Conservation (phyloP, 1,140 invertebrate species). For the Oscheius sp. region DNA sequence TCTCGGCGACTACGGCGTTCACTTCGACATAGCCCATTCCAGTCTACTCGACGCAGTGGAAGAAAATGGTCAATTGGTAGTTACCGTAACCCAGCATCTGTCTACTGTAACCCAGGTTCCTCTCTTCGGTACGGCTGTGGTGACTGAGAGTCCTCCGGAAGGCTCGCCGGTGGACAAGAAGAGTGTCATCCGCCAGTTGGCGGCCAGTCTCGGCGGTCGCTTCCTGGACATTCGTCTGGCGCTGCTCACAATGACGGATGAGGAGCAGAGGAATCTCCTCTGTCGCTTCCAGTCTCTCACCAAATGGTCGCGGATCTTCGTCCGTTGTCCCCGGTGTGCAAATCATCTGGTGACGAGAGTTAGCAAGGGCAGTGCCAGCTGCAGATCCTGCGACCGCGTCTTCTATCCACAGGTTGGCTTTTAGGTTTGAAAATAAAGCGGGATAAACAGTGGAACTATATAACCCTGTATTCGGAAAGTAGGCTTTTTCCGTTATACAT, state of each 20-base stretch:
- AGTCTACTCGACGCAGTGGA: conserved; percentile 23
- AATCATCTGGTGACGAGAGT: conserved; percentile 32
- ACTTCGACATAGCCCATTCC: conserved; percentile 16
- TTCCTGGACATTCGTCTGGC: conserved; percentile 51
- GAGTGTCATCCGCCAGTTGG: conserved; percentile 7
- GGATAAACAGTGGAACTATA: not conserved
- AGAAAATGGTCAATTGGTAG: too few species aligned
- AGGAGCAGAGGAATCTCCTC: conserved; percentile 40
- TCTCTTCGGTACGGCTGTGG: conserved; percentile 46
- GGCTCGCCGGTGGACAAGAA: conserved; percentile 26
- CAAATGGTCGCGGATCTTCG: conserved; percentile 49
- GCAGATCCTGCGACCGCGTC: conserved; percentile 35
- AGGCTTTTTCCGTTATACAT: too few species aligned
- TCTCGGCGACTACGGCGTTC: conserved; percentile 23
- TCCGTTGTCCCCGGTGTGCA: conserved; percentile 49
- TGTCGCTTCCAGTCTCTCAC: conserved; percentile 52
- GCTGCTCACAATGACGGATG: conserved; percentile 53
- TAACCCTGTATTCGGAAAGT: not conserved
- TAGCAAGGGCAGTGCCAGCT: conserved; percentile 50
- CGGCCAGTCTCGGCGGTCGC: conserved; percentile 44
- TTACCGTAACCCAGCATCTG: too few species aligned
- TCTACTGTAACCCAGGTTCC: conserved; percentile 41
- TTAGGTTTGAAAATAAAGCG: not conserved
- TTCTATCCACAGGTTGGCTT: conserved; percentile 34
- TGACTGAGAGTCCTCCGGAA: conserved; percentile 44